Percentiles rank a stretch among this genome's conserved stretches.
Evolutionary conservation across 2,888 invertebrate species (phyloP).

Genomic region (Oxytorus armatus): DNA sequence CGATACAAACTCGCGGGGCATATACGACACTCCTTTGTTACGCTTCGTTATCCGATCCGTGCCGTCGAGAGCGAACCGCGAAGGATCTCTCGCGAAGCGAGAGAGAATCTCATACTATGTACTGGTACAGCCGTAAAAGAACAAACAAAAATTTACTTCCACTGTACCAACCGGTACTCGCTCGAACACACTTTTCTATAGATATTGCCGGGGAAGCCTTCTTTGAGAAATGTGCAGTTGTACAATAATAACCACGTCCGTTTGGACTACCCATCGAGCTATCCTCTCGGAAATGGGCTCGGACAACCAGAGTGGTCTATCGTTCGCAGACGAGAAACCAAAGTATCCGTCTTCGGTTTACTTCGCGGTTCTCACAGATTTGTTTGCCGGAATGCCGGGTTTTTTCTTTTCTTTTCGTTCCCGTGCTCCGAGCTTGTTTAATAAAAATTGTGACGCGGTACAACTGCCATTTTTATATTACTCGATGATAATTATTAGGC

Average conservation of each 20-base stretch:
- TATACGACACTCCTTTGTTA: slow-evolving; percentile 80
- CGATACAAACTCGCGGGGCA: slow-evolving; percentile 60
- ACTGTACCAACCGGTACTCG: no score
- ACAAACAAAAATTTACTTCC: slow-evolving; percentile 24
- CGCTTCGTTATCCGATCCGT: slow-evolving; percentile 79
- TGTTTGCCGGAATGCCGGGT: no score
- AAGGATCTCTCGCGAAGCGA: slow-evolving; percentile 75
- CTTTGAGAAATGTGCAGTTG: slow-evolving; percentile 61
- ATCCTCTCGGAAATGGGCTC: slow-evolving; percentile 53
- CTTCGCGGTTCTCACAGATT: slow-evolving; percentile 48
- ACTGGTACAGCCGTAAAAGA: not conserved
- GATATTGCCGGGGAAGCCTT: slow-evolving; percentile 40
- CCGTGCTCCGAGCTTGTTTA: no score
- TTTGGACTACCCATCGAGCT: slow-evolving; percentile 53
- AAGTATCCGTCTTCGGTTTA: slow-evolving; percentile 8
- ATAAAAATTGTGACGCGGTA: no score
- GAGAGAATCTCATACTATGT: slow-evolving; percentile 13
- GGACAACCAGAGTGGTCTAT: slow-evolving; percentile 21
- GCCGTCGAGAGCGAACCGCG: slow-evolving; percentile 67
- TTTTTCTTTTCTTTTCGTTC: no score
- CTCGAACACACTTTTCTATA: slow-evolving; percentile 28
- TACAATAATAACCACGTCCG: slow-evolving; percentile 62
- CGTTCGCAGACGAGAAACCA: slow-evolving; percentile 17
- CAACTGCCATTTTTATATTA: no score
- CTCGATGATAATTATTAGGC: no score